phyloP scores from a whole-genome alignment of 2,888 invertebrate species.

The Mesodorylaimus sp. region DNA sequence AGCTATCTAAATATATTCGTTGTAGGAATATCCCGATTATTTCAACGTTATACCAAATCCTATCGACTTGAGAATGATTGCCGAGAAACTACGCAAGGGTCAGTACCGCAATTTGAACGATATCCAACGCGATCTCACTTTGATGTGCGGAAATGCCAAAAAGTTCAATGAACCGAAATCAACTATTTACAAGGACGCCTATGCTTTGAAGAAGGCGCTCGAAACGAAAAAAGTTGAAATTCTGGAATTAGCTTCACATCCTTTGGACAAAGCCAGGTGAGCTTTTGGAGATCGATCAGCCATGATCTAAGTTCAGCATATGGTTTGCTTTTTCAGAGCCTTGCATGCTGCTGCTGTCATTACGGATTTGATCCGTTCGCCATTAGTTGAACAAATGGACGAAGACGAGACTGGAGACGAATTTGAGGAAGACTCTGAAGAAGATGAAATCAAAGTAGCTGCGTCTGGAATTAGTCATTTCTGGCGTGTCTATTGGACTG shows the following conservation, averaged over 20 bases:
- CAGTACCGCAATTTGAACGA: constrained; percentile 53
- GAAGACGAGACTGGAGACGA: constrained; percentile 15
- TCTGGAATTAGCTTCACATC: neutral
- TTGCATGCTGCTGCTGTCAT: too few relatives aligned
- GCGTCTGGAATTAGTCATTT: constrained; percentile 46
- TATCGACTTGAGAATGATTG: constrained; percentile 79
- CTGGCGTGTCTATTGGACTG: constrained; percentile 71
- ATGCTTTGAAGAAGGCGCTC: constrained; percentile 58
- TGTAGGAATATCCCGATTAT: constrained; percentile 71
- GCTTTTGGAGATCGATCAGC: too few relatives aligned
- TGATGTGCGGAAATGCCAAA: constrained; percentile 86
- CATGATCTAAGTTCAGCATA: too few relatives aligned
- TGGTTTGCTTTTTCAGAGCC: too few relatives aligned
- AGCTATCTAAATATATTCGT: neutral
- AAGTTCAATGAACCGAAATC: constrained; percentile 89
- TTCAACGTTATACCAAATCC: constrained; percentile 81
- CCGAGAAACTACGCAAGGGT: constrained; percentile 58
- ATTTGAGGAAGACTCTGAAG: constrained; percentile 40
- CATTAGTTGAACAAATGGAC: constrained; percentile 11
- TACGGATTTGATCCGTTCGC: neutral
- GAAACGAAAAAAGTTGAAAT: constrained; percentile 46
- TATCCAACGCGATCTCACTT: constrained; percentile 66
- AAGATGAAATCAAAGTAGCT: constrained; percentile 34
- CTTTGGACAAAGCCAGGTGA: neutral
- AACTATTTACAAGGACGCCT: constrained; percentile 85